Conservation (phyloP, 2,888 invertebrate species). For the Galerucella calmariensis region DNA sequence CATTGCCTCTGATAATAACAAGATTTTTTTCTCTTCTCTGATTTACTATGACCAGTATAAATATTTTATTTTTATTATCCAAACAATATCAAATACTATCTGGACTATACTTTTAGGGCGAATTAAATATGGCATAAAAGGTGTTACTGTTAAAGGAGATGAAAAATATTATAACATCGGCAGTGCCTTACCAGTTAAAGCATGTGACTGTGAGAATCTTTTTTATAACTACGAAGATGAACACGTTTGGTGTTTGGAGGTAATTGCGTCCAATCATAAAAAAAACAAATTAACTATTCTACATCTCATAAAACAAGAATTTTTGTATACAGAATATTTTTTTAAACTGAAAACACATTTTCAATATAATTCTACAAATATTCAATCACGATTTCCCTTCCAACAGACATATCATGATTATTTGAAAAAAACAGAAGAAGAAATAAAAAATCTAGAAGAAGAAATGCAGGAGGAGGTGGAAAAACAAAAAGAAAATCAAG, state of each 20-base stretch:
- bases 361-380: background rate
- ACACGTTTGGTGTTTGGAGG: constrained; percentile 53
- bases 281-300: too few relatives aligned
- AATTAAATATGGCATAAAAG: constrained; percentile 55
- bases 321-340: too few relatives aligned
- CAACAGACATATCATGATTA: constrained; percentile 38
- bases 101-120: background rate
- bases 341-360: too few relatives aligned
- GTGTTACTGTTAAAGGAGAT: constrained; percentile 56
- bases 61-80: too few relatives aligned
- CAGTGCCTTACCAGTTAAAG: constrained; percentile 50
- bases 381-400: background rate
- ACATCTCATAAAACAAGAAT: too few relatives aligned
- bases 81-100: too few relatives aligned
- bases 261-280: background rate
- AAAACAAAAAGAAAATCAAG: too few relatives aligned
- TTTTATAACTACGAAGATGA: constrained; percentile 53
- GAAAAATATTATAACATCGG: constrained; percentile 58
- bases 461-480: constrained; percentile 33
- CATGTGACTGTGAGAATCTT: constrained; percentile 57
- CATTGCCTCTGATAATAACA: too few relatives aligned
- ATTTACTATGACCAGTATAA: too few relatives aligned
- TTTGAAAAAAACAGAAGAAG: constrained; percentile 36
- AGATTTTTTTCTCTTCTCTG: too few relatives aligned
- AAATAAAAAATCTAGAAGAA: constrained; percentile 29